Conservation (phyloP, 2,888 invertebrate genomes). For the Scaptomyza parva region DNA sequence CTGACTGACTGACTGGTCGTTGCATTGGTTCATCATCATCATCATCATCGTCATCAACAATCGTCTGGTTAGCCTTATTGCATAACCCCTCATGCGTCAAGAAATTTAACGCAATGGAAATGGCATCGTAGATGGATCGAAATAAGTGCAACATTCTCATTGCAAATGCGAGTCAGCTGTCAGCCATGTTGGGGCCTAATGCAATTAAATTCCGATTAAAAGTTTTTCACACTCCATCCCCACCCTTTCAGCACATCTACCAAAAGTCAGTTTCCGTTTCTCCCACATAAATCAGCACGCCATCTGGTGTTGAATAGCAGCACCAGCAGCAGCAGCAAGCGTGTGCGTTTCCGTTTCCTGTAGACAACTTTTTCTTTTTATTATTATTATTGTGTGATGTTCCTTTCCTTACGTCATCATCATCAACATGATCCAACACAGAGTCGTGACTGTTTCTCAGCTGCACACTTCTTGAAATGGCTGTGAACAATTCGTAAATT, state of each 20-base stretch:
- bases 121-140: conserved; percentile 24
- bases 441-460: conserved; percentile 45
- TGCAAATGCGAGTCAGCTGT: conserved; percentile 49
- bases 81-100: conserved; percentile 75
- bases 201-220: conserved; percentile 81
- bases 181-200: conserved; percentile 66
- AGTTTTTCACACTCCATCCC: conserved; percentile 72
- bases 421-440: conserved; percentile 29
- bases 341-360: conserved; percentile 49
- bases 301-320: conserved; percentile 27
- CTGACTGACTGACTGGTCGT: conserved; percentile 2
- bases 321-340: not conserved
- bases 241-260: not conserved
- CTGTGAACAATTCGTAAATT: conserved; percentile 49
- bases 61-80: conserved; percentile 60
- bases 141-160: conserved; percentile 20
- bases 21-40: conserved; percentile 18
- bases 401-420: conserved; percentile 2
- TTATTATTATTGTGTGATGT: conserved; percentile 4
- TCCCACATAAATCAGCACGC: conserved; percentile 76
- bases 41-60: not conserved
- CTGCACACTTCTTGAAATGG: conserved; percentile 46
- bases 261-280: conserved; percentile 22
- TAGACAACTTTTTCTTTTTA: not conserved
- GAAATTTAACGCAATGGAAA: conserved; percentile 64